These are phyloP conservation scores for Toxotes jaculatrix DNA, from an alignment of 2,113 vertebrate species.

Conservation along the genomic window DNA sequence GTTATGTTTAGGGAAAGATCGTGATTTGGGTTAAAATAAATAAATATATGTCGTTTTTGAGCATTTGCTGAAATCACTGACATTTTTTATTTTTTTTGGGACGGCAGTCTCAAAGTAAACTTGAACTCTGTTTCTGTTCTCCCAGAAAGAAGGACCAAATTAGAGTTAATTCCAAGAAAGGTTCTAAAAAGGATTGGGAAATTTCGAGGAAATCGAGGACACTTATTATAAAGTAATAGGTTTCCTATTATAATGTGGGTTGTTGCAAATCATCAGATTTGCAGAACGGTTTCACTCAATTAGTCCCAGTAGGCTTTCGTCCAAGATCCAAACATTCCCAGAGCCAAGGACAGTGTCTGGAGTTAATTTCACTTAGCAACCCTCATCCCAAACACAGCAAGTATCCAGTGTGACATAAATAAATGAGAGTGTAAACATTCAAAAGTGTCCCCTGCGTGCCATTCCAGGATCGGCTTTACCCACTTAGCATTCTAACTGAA, in stretches of 20 bases:
- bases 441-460: slow-evolving; percentile 68
- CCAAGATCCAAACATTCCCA: slow-evolving; percentile 15
- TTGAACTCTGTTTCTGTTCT: neutral
- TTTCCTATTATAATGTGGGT: neutral
- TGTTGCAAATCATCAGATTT: slow-evolving; percentile 16
- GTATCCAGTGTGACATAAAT: slow-evolving; percentile 46
- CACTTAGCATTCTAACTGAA: slow-evolving; percentile 69
- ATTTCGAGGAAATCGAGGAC: neutral
- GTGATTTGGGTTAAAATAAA: neutral
- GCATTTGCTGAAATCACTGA: no score
- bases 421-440: slow-evolving; percentile 61
- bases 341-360: slow-evolving; percentile 42
- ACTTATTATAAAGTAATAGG: no score
- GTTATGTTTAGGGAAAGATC: neutral
- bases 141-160: neutral
- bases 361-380: slow-evolving; percentile 46
- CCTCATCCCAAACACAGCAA: slow-evolving; percentile 30
- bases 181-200: neutral
- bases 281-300: neutral
- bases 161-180: neutral
- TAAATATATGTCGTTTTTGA: no score
- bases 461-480: slow-evolving; percentile 63
- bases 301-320: slow-evolving; percentile 2
- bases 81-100: no score
- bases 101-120: no score